Percentiles rank a stretch among this genome's conserved stretches.
Conservation (phyloP, 2,113 vertebrate species). For the Thalassarche chlororhynchos region DNA sequence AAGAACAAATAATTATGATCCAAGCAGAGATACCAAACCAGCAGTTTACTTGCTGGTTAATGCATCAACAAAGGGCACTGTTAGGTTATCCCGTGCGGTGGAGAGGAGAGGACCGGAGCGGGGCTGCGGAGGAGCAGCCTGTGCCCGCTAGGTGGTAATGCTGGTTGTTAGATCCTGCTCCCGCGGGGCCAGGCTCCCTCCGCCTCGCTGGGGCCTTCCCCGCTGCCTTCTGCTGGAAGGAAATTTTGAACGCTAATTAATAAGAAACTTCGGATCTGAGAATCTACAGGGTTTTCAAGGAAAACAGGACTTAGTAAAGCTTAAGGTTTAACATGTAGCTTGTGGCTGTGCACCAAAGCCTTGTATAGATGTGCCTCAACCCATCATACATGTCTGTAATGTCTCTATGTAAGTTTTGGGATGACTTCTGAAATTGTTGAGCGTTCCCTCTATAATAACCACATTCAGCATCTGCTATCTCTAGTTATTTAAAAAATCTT, state of each 20-base stretch:
- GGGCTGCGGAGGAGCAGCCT: background rate
- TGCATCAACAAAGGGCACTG: fast-evolving
- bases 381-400: fast-evolving
- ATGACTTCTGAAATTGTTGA: background rate
- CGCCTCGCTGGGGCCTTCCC: background rate
- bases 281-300: background rate
- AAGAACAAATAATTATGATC: background rate
- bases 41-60: background rate
- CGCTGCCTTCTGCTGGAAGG: background rate
- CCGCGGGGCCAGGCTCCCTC: background rate
- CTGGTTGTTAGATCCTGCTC: background rate
- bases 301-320: background rate
- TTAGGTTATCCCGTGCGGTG: fast-evolving
- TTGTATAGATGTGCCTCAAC: background rate
- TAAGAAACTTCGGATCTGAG: background rate
- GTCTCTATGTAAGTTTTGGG: background rate
- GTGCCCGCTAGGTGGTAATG: background rate
- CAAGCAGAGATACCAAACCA: background rate
- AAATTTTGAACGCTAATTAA: too few species aligned
- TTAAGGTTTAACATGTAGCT: too few species aligned
- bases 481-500: background rate
- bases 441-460: background rate
- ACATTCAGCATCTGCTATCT: background rate
- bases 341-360: background rate
- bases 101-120: fast-evolving